These are phyloP conservation scores for Cephus nigrinus DNA, from an alignment of 2,888 invertebrate genomes.

Conservation along the genomic window DNA sequence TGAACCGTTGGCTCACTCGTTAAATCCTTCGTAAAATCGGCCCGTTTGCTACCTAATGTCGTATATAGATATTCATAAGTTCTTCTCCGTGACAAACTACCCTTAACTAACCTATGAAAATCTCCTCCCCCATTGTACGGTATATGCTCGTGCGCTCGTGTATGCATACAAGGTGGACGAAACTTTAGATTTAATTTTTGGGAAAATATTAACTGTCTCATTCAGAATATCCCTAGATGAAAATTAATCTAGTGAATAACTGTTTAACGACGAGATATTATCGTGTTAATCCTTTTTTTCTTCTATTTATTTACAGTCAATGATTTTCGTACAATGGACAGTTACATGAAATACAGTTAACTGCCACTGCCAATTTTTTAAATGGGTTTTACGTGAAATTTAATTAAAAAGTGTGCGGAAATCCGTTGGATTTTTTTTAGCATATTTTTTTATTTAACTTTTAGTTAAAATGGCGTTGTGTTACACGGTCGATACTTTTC, in stretches of 20 bases:
- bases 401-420: too few species aligned
- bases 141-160: background rate
- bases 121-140: background rate
- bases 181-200: background rate
- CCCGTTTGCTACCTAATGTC: constrained; percentile 38
- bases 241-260: background rate
- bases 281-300: background rate
- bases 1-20: constrained; percentile 26
- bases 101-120: background rate
- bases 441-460: background rate
- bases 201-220: background rate
- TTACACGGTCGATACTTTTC: background rate
- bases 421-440: background rate
- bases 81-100: constrained; percentile 23
- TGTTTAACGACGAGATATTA: background rate
- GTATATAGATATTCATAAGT: constrained; percentile 27
- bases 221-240: background rate
- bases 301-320: background rate
- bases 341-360: background rate
- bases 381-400: background rate
- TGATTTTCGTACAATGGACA: background rate
- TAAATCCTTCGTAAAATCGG: constrained; percentile 25
- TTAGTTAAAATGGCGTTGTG: background rate
- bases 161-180: background rate
- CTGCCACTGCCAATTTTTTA: background rate